These are phyloP conservation scores for Drosophila nigromelanica DNA, from an alignment of 1,140 invertebrate genomes.

Conservation along the genomic window DNA sequence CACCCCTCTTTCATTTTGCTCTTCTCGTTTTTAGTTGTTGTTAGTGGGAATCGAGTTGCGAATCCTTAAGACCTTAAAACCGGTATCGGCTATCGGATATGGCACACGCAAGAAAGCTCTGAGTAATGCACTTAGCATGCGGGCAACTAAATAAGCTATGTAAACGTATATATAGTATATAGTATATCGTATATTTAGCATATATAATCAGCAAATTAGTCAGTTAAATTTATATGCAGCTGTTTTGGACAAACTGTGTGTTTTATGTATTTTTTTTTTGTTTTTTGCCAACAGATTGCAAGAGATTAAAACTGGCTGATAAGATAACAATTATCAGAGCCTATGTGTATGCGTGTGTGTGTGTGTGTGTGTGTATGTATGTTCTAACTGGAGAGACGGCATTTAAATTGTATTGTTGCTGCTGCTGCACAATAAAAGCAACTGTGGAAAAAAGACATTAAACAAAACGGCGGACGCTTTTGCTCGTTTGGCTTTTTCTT, in stretches of 20 bases:
- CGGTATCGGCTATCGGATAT: slow-evolving; percentile 42
- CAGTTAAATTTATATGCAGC: slow-evolving; percentile 6
- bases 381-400: slow-evolving; percentile 11
- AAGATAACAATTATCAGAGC: slow-evolving; percentile 38
- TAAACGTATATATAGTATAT: neutral
- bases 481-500: slow-evolving; percentile 52
- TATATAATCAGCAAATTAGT: slow-evolving; percentile 6
- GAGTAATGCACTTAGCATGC: slow-evolving; percentile 19
- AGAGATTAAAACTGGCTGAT: slow-evolving; percentile 40
- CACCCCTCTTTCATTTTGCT: neutral
- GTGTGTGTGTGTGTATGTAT: neutral
- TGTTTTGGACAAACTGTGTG: neutral
- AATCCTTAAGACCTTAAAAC: slow-evolving; percentile 33
- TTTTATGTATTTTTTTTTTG: neutral
- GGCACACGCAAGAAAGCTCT: slow-evolving; percentile 17
- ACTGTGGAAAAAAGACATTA: slow-evolving; percentile 31
- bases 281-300: slow-evolving; percentile 26
- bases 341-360: neutral
- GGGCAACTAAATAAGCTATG: slow-evolving; percentile 10
- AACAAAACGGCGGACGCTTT: slow-evolving; percentile 43
- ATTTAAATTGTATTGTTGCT: slow-evolving; percentile 8
- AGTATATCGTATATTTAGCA: neutral
- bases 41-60: slow-evolving; percentile 8
- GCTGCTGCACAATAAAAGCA: slow-evolving; percentile 20
- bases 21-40: too few relatives aligned